Conservation (phyloP, 1,140 invertebrate genomes). For the Lucilia sericata region DNA sequence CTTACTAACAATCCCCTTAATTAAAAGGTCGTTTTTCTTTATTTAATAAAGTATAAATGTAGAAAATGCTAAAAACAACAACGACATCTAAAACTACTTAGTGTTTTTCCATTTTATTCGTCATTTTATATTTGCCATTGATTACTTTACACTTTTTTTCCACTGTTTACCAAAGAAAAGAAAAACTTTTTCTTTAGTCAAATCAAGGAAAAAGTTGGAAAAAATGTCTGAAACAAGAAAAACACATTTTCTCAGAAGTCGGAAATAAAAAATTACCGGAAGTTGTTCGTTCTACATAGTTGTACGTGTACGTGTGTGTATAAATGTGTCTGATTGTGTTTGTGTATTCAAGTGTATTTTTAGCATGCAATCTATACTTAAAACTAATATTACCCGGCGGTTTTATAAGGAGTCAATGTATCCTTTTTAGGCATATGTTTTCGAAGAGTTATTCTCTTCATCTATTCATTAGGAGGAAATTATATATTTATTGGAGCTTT, state of each 20-base stretch:
- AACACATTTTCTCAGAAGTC: neutral
- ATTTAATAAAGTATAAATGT: neutral
- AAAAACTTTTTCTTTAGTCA: neutral
- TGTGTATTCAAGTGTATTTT: neutral
- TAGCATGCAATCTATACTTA: neutral
- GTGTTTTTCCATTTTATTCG: neutral
- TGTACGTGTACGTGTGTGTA: neutral
- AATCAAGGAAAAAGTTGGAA: neutral
- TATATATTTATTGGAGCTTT: neutral
- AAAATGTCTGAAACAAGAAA: neutral
- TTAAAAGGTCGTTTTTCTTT: neutral
- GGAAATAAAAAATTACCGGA: slow-evolving; percentile 29
- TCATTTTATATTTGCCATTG: neutral
- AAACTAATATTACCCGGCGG: no score
- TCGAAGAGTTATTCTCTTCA: no score
- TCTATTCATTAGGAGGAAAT: no score
- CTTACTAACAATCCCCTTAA: neutral
- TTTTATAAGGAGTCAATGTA: no score
- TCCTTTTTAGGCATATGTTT: no score
- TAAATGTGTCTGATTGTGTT: neutral
- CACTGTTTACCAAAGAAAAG: neutral
- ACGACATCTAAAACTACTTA: neutral
- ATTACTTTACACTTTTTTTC: neutral
- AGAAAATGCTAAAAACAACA: no score
- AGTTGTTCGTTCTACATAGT: slow-evolving; percentile 22